phyloP scores from a whole-genome alignment of 2,888 invertebrate genomes.

The Leptinotarsa haldemani region DNA sequence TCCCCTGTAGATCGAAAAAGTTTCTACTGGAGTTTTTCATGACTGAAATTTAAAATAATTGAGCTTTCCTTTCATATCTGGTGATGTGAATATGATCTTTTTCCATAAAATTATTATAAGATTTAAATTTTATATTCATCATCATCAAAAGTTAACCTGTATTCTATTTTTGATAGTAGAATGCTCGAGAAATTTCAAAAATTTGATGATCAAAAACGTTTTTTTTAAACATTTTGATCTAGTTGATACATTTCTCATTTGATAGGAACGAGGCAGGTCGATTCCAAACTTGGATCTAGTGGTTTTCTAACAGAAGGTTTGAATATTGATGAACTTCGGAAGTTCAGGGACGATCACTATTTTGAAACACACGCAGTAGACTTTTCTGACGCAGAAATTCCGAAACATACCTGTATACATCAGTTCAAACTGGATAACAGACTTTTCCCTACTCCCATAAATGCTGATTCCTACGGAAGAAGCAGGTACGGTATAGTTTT shows the following conservation, averaged over 20 bases:
- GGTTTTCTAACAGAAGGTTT: conserved; percentile 5
- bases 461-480: conserved; percentile 65
- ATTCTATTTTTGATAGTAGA: too few species aligned
- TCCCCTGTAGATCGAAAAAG: too few species aligned
- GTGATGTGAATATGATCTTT: too few species aligned
- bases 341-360: conserved; percentile 70
- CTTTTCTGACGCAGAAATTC: conserved; percentile 39
- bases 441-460: conserved; percentile 69
- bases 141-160: too few species aligned
- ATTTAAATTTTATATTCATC: too few species aligned
- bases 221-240: too few species aligned
- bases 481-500: conserved; percentile 57
- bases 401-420: conserved; percentile 68
- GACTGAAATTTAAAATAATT: too few species aligned
- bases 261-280: conserved; percentile 25
- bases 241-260: neutral
- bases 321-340: conserved; percentile 26
- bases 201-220: too few species aligned
- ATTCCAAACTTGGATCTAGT: conserved; percentile 22
- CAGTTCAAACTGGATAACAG: conserved; percentile 71
- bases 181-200: too few species aligned
- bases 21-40: too few species aligned
- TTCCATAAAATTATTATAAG: too few species aligned
- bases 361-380: conserved; percentile 66
- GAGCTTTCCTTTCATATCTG: too few species aligned